Base-by-base conservation (phyloP, 2,797 vertebrate genomes). In the Glossophaga mutica region DNA sequence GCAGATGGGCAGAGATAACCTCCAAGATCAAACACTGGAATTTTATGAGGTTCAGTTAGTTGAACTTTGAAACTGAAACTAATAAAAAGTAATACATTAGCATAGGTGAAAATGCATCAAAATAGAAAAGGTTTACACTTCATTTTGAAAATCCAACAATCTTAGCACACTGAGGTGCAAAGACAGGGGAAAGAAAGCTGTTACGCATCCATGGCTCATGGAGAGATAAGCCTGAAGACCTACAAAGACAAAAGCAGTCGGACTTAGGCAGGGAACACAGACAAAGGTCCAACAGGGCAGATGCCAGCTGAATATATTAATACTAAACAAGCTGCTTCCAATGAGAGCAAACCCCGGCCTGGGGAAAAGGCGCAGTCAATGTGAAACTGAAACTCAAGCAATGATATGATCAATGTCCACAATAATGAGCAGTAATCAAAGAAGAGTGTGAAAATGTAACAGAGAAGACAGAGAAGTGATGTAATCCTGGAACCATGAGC, bases 371-470 rank as follows among this genome's bases (percentile, higher is more conserved):
- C 68, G 44, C 44, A 12, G 92, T 29, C 44, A n/a, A 39, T 5
- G 50, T 65, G 95, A 96, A 94, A 91, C 0, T 68, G 50, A 96
- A 92, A 73, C 91, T 70, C 9, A 9, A 32, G 81, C 32, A 18
- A n/a, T 0, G 89, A 91, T 74, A 62, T 0, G 26, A 87, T 93
- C 81, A 0, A 48, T 26, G 94, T 57, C 83, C 70, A 34, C 71
- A 50, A 48, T 42, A 96, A 94, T 52, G 70, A 59, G 76, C 86
- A 18, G 97, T 95, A 96, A 97, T 85, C 90, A 86, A 88, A 97
- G 96, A 94, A 94, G 92, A 92, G 96, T 96, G 96, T 97, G 97
- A 97, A 95, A 71, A 65, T 32, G 88, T 59, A 97, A 97, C 18
- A 5, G 94, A 97, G 93, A 91, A 71, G 92, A 79, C 21, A 1